phyloP scores from a whole-genome alignment of 2,888 invertebrate genomes.

The Drosophila tripunctata region DNA sequence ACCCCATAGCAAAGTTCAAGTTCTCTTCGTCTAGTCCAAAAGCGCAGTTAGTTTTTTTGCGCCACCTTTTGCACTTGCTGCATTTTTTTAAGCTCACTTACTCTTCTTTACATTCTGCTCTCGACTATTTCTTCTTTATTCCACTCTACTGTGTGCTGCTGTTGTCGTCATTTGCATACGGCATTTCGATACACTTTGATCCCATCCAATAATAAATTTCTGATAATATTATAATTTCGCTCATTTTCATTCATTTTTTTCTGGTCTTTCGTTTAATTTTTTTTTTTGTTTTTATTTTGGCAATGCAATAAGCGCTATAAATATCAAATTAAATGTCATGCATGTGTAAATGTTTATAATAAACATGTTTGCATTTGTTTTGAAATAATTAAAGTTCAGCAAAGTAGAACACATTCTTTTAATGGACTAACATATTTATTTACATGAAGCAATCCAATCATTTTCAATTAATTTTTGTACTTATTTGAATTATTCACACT shows the following conservation, averaged over 20 bases:
- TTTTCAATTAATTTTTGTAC: too few relatives aligned
- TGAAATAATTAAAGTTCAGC: constrained; percentile 15
- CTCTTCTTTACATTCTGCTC: constrained; percentile 8
- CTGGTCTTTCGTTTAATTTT: constrained; percentile 39
- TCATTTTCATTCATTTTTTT: constrained; percentile 55
- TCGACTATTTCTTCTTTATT: neutral
- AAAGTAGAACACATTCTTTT: constrained; percentile 24
- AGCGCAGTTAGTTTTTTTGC: constrained; percentile 50
- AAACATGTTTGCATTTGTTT: constrained; percentile 26
- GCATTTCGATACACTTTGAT: constrained; percentile 82
- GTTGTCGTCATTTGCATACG: constrained; percentile 52
- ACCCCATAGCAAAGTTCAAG: neutral
- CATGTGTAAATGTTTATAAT: constrained; percentile 50
- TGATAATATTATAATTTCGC: constrained; percentile 77
- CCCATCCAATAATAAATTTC: constrained; percentile 59
- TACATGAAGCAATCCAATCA: too few relatives aligned
- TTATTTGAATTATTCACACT: too few relatives aligned
- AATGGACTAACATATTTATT: too few relatives aligned
- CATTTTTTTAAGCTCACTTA: constrained; percentile 4
- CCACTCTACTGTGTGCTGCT: constrained; percentile 27
- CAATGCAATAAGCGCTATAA: constrained; percentile 80
- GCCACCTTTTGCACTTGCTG: too few relatives aligned
- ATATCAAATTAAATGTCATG: constrained; percentile 65
- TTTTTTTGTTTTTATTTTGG: constrained; percentile 49
- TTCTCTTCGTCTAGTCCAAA: constrained; percentile 41